These are phyloP conservation scores for Pseudochaenichthys georgianus DNA, from an alignment of 2,797 vertebrate genomes.

Conservation along the genomic window DNA sequence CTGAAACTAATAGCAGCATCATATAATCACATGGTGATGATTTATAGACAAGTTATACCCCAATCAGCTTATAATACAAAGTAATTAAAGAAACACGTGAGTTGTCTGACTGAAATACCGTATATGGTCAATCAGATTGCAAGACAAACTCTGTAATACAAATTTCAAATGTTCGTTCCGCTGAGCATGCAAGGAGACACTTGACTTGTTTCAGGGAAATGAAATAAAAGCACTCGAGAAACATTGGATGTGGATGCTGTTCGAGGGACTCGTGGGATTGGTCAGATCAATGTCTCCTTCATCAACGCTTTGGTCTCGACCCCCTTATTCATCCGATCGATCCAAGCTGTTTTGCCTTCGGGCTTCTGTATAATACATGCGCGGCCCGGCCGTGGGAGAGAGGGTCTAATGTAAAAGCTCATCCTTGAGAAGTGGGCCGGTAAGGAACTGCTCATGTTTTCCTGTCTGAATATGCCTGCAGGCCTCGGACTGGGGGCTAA, in stretches of 20 bases:
- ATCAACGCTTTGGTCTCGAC: constrained; percentile 76
- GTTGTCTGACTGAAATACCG: too few species aligned
- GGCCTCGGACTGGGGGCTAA: constrained; percentile 1
- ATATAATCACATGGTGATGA: not conserved
- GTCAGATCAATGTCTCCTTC: constrained; percentile 76
- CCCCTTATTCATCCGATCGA: constrained; percentile 77
- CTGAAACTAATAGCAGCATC: not conserved
- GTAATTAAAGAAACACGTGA: not conserved
- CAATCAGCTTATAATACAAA: not conserved
- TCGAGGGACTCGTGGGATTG: constrained; percentile 48
- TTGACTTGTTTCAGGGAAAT: constrained; percentile 58
- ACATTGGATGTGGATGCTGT: constrained; percentile 47
- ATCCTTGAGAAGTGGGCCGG: constrained; percentile 29
- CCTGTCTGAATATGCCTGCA: constrained; percentile 25
- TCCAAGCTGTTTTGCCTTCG: constrained; percentile 57
- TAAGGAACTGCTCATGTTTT: constrained; percentile 32
- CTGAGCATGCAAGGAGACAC: constrained; percentile 52
- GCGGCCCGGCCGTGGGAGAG: constrained; percentile 46
- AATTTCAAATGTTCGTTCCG: constrained; percentile 41
- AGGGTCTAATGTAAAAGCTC: constrained; percentile 41
- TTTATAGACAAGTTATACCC: not conserved
- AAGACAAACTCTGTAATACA: constrained; percentile 19
- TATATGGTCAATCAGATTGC: not conserved
- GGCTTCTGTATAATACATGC: constrained; percentile 64
- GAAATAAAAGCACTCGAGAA: constrained; percentile 70